Evolutionary conservation across 2,888 invertebrate species (phyloP), one percentile per base, ranked within the genome.

Genomic region (Phaedon cochleariae): DNA sequence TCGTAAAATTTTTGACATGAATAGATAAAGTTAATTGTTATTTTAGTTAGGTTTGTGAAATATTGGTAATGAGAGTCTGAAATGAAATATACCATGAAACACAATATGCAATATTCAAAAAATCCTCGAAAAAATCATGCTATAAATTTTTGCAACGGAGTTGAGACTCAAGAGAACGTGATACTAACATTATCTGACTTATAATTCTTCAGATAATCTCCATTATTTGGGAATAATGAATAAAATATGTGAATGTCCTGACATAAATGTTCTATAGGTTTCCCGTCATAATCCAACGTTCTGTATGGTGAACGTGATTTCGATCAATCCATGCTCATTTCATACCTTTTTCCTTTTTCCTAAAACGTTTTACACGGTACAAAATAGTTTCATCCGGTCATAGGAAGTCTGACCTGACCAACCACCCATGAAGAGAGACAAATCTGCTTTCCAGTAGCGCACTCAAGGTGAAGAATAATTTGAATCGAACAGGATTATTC

Each of bases 391-490:
- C 57, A 57, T 57, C 26, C 57, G 46, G 26, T 45, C 26, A n/a
- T n/a, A 26, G 45, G 45, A 57, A 41, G 57, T 57, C 34, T 46
- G 49, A 62, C 26, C 57, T 57, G 49, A 37, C 51, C 57, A 55
- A 29, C 62, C 62, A 62, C 62, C 62, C 62, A 62, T 55, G 57
- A 49, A 41, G 48, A 26, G 9, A 46, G 37, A 29, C 18, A 20
- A 55, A 22, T 45, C 7, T 3, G 21, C 21, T 45, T 41, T 1
- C 4, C 41, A 41, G 41, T 41, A 15, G 41, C 41, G 41, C 15
- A 41, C 26, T 7, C 7, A 26, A 26, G 4, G 26, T 7, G 7
- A 26, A 26, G 26, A 26, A 26, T 5, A n/a, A n/a, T n/a, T n/a
- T n/a, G n/a, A n/a, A n/a, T n/a, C n/a, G n/a, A n/a, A n/a, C n/a